Base-by-base conservation (phyloP, 2,888 invertebrate genomes). In the Eurytoma adleriae region DNA sequence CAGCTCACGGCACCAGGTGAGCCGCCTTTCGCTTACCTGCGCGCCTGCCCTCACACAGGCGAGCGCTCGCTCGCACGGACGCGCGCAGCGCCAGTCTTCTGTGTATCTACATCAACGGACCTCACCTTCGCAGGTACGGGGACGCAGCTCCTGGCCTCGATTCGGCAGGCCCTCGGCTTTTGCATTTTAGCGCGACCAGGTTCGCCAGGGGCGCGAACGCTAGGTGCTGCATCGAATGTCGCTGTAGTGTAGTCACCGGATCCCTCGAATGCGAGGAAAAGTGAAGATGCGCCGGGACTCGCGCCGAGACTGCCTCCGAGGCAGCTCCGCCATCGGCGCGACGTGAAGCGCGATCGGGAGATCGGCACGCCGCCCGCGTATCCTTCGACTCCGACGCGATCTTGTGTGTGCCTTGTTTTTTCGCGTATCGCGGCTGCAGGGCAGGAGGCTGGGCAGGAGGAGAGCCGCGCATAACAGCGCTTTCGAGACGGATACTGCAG, bases 381-480 rank as follows among this genome's bases (percentile, higher is more conserved):
- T 40, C 40, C 40, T 40, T 7, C 40, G 57, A 57, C 57, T 20
- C 13, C 85, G 78, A 78, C 85, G 83, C 86, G 87, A 1, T 40
- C 10, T 40, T 40, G 40, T 40, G 7, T 10, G 1, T 40, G 7
- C 10, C 10, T 40, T 40, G 0, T 30, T 30, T 3, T 30, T 30
- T 30, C 7, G 30, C 30, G 30, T 3, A 30, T 30, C 40, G 40
- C 7, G 40, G 40, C 10, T 40, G 40, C 40, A 10, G 40, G 40
- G 10, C 40, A 89, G 89, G 89, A 89, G 88, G 85, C 73, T 64
- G 13, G n/a, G n/a, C 62, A 40, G 40, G 40, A 40, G 40, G 10
- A 40, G 40, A 40, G 40, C 40, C 24, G 24, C 24, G 24, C 24
- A 24, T 24, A n/a, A 16, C 30, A 18, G 16, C 14, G 30, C 24